phyloP scores from a whole-genome alignment of 2,113 vertebrate genomes.

The Cisticola juncidis region DNA sequence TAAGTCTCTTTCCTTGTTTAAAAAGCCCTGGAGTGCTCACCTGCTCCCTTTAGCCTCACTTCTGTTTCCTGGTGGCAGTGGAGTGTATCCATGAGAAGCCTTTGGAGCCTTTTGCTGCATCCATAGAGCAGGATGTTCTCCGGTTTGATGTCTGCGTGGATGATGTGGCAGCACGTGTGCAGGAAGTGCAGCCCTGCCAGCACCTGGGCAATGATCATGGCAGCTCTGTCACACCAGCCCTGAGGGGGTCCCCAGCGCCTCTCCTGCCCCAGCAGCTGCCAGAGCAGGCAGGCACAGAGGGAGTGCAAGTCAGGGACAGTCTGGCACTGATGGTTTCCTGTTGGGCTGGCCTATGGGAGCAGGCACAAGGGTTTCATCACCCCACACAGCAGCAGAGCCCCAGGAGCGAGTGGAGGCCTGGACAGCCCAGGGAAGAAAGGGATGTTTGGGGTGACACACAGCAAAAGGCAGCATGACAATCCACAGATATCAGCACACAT shows the following conservation, averaged over 20 bases:
- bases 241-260: fast-evolving
- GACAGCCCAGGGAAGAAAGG: background rate
- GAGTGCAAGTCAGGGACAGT: fast-evolving
- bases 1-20: background rate
- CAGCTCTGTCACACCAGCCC: background rate
- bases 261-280: background rate
- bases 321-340: background rate
- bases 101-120: conserved; percentile 50
- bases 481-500: background rate
- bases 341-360: background rate
- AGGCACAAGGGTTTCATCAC: background rate
- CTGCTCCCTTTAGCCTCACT: background rate
- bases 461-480: background rate
- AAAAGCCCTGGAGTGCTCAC: background rate
- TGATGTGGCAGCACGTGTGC: conserved; percentile 81
- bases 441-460: background rate
- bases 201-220: conserved; percentile 63
- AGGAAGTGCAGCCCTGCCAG: conserved; percentile 84
- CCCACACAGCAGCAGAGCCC: fast-evolving
- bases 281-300: fast-evolving
- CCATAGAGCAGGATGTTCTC: conserved; percentile 81
- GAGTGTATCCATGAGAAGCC: conserved; percentile 18
- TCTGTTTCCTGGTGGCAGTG: background rate
- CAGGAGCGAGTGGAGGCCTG: background rate
- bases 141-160: conserved; percentile 87